phyloP scores from a whole-genome alignment of 2,113 vertebrate species.

The Colaptes auratus region DNA sequence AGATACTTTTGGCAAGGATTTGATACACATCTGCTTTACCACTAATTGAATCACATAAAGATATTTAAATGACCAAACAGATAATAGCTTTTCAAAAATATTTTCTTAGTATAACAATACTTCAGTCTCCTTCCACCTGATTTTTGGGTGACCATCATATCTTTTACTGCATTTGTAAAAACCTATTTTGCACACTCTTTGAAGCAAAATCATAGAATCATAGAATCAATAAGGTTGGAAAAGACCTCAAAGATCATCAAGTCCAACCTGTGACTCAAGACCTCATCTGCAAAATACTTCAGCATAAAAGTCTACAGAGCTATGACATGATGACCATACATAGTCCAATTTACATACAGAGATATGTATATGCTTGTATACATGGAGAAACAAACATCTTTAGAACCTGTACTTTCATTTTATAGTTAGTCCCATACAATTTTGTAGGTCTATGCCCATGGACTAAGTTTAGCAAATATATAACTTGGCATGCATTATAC shows the following conservation, averaged over 20 bases:
- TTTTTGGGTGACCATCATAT: not conserved
- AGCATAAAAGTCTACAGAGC: not conserved
- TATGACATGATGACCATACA: not conserved
- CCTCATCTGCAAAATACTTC: not conserved
- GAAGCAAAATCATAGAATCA: not conserved
- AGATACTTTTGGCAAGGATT: too few species aligned
- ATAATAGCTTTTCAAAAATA: not conserved
- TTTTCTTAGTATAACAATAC: not conserved
- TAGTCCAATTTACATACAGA: not conserved
- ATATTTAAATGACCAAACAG: not conserved
- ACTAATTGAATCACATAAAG: not conserved
- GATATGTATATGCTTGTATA: rapidly evolving
- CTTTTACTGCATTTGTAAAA: not conserved
- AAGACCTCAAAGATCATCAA: too few species aligned
- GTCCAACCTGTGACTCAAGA: too few species aligned
- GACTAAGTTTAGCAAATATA: not conserved
- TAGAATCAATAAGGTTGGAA: too few species aligned
- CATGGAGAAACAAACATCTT: not conserved
- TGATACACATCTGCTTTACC: not conserved
- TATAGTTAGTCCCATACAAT: not conserved
- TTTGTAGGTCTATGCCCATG: not conserved
- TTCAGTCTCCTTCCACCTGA: not conserved
- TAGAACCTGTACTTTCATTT: not conserved
- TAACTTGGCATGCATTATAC: not conserved
- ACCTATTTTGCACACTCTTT: not conserved